Percentiles rank a stretch among this genome's conserved stretches.
Conservation (phyloP, 2,888 invertebrate genomes). For the Lycocerus yunnanus region DNA sequence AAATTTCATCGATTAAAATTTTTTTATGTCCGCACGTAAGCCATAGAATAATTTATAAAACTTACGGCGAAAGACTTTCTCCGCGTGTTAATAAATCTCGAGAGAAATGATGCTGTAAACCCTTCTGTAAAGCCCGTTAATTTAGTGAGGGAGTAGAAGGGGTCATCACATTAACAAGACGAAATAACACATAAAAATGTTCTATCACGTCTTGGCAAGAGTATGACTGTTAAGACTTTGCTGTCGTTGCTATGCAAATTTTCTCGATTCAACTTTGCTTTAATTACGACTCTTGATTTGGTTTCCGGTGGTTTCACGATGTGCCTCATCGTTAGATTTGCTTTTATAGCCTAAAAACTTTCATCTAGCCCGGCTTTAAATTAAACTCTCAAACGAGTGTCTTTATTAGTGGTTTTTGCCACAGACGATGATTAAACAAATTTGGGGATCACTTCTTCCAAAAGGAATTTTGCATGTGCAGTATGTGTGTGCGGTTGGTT, state of each 20-base stretch:
- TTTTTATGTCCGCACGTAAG: neutral
- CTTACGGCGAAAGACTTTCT: neutral
- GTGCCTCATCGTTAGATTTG: conserved; percentile 33
- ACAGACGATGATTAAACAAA: neutral
- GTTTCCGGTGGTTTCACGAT: conserved; percentile 37
- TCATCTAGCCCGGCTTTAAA: conserved; percentile 27
- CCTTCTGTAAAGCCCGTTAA: conserved; percentile 25
- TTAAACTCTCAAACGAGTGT: conserved; percentile 17
- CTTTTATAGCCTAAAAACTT: conserved; percentile 31
- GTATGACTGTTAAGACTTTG: conserved; percentile 33
- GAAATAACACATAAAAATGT: conserved; percentile 47
- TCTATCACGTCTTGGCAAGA: conserved; percentile 41
- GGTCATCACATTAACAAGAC: conserved; percentile 45
- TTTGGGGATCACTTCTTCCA: neutral
- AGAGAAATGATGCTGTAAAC: conserved; percentile 22
- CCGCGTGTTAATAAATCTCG: conserved; percentile 16
- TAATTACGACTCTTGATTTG: conserved; percentile 37
- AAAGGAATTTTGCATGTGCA: neutral
- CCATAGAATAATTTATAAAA: conserved; percentile 1
- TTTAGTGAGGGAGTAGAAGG: conserved; percentile 21
- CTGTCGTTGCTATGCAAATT: conserved; percentile 43
- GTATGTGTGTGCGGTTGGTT: neutral
- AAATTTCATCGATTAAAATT: neutral
- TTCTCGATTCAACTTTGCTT: conserved; percentile 38
- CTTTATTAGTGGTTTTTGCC: neutral